Evolutionary conservation across 2,797 vertebrate genomes (phyloP), one percentile per base, ranked within the genome.

Genomic region (Petrocephalus sullivani): DNA sequence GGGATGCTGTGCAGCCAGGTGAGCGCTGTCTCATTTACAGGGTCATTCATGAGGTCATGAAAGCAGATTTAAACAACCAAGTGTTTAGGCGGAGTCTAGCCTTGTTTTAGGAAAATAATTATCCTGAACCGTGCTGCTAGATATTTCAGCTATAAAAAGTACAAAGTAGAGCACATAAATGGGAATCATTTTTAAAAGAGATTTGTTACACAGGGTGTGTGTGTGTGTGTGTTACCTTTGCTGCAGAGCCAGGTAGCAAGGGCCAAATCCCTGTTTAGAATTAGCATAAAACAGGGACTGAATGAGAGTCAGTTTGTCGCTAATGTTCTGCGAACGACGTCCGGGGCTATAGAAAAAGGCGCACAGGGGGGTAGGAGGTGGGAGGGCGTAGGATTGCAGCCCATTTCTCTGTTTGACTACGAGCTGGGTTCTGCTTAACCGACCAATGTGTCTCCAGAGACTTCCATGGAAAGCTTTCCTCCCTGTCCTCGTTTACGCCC

Each of bases 1-100:
- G 94, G 94, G 0, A 90, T 93, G 82, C 91, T 98, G 81, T 95
- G 93, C 86, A 94, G 88, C 88, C 96, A 97, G 97, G 98, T 99
- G 81, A 14, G 89, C 87, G 19, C 53, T 16, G 14, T 33, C n/a
- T 57, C 23, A 16, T 83, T 53, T 83, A 1, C 41, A 51, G 9
- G 64, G 10, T 37, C 1, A 71, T 37, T 37, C 67, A 37, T 41
- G 67, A 37, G 12, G 67, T 19, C 0, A 12, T 16, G 28, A 16
- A 41, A 75, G 41, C 5, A 33, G 23, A 75, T 41, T 75, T 37
- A 37, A 41, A 37, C 67, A 41, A 33, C 1, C 37, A 28, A 37
- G 37, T 2, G 28, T 5, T 16, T 41, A 75, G 67, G 12, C 33
- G 1, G 33, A 75, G 14, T 41, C 4, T 12, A 10, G 21, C 61